Base-by-base conservation (phyloP, 2,113 vertebrate genomes). In the Clarias magur region DNA sequence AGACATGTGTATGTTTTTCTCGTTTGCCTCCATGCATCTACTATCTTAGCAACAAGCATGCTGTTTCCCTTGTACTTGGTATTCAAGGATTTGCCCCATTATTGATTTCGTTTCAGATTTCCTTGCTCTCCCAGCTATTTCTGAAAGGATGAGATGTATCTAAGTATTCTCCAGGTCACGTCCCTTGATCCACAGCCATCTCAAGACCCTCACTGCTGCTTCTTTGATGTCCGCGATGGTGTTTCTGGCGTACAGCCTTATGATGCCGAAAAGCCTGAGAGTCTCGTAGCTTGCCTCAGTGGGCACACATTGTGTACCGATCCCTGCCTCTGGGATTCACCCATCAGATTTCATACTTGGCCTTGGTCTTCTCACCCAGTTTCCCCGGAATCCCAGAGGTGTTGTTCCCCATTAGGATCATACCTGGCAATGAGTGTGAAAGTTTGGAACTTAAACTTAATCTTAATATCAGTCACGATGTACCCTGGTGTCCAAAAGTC, bases 81-180 rank as follows among this genome's bases (percentile, higher is more conserved):
- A 83, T 83, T 56, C 65, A 63, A 48, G 86, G 81, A 87, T 82
- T 82, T 83, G 83, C 75, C 79, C 70, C n/a, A 27, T 88, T 87
- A 83, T 82, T 89, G 80, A 89, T 87, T 85, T 82, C 34, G 63
- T 62, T 87, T 82, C 34, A 73, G 79, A 30, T 87, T 83, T 83
- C 73, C 53, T 83, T 65, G 62, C 23, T 42, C 72, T 83, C 59
- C 59, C 48, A 75, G 67, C 80, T 87, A 75, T 82, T 82, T 65
- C 38, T 83, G 70, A 73, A 81, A 87, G 80, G 42, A 60, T 85
- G 70, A 16, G 17, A 42, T 85, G 57, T 75, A 38, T 75, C 34
- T 70, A 85, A 62, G 83, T 75, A 59, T 42, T 85, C 70, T 13
- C 19, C 25, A 75, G 70, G 79, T 81, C 79, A 60, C 79, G 62